These are phyloP conservation scores for Osmerus mordax DNA, from an alignment of 2,113 vertebrate genomes.

Conservation along the genomic window DNA sequence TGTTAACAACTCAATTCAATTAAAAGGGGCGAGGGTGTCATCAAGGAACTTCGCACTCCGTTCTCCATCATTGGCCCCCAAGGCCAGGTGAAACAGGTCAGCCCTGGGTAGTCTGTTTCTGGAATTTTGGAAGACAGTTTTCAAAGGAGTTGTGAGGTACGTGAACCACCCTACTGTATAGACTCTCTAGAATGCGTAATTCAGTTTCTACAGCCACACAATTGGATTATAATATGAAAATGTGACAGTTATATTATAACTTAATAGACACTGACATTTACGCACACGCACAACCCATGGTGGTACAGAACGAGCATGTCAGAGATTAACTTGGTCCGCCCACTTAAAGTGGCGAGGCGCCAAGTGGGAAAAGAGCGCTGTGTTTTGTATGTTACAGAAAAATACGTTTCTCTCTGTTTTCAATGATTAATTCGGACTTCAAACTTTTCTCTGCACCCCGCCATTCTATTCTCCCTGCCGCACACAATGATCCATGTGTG, in stretches of 20 bases:
- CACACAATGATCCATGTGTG: not conserved
- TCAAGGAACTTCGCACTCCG: conserved; percentile 15
- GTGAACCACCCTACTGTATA: not conserved
- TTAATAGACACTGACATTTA: conserved; percentile 19
- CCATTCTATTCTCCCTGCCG: conserved; percentile 2
- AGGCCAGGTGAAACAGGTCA: not conserved
- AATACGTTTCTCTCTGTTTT: conserved; percentile 23
- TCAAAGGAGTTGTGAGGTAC: not conserved
- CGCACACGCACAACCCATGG: conserved; percentile 15
- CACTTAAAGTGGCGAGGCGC: conserved; percentile 29
- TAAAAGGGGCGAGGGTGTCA: conserved; percentile 41
- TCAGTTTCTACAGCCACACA: conserved; percentile 8
- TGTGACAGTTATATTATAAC: conserved; percentile 39
- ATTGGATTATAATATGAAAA: conserved; percentile 28
- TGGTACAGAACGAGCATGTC: conserved; percentile 21
- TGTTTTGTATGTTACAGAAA: conserved; percentile 34
- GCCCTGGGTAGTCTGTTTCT: not conserved
- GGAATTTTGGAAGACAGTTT: not conserved
- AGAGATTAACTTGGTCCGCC: conserved; percentile 33
- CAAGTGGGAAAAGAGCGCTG: not conserved
- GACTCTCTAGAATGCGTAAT: too few relatives aligned
- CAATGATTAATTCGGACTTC: conserved; percentile 30
- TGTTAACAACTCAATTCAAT: conserved; percentile 49
- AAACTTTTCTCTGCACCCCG: conserved; percentile 12
- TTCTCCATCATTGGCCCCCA: conserved; percentile 21